Conservation (phyloP, 2,113 vertebrate species). For the Hoplias malabaricus region DNA sequence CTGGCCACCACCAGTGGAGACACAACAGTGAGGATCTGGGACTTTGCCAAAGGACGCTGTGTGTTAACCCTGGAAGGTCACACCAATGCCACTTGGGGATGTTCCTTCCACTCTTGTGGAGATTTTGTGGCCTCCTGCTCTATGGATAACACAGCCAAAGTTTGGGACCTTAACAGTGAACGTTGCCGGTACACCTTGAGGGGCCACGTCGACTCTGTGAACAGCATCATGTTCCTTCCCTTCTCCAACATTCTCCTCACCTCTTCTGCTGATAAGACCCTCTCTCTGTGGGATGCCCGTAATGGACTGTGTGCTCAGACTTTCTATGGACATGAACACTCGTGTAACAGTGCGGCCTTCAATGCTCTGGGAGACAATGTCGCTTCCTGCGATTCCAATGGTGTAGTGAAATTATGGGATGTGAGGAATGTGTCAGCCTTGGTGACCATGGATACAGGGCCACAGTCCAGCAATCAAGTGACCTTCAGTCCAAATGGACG, state of each 20-base stretch:
- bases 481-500: conserved; percentile 75
- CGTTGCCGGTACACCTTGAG: conserved; percentile 71
- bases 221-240: conserved; percentile 76
- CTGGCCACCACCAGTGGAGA: conserved; percentile 77
- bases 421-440: conserved; percentile 60
- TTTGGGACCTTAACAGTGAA: conserved; percentile 81
- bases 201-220: conserved; percentile 76
- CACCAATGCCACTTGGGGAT: conserved; percentile 68
- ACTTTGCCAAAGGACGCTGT: conserved; percentile 65
- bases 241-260: conserved; percentile 63
- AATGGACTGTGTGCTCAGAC: conserved; percentile 67
- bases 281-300: conserved; percentile 68
- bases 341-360: conserved; percentile 77
- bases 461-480: conserved; percentile 77
- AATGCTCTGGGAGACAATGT: conserved; percentile 66
- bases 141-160: conserved; percentile 73
- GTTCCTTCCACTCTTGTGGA: conserved; percentile 77
- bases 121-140: conserved; percentile 85
- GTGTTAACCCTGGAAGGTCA: conserved; percentile 75
- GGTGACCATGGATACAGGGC: conserved; percentile 72
- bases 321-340: conserved; percentile 78
- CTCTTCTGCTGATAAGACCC: conserved; percentile 62
- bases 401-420: conserved; percentile 81
- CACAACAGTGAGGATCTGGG: conserved; percentile 72
- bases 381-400: conserved; percentile 79